Percentiles rank a stretch among this genome's conserved stretches.
These are phyloP conservation scores for Crypturellus tataupa DNA, from an alignment of 2,797 vertebrate genomes.

Conservation along the genomic window DNA sequence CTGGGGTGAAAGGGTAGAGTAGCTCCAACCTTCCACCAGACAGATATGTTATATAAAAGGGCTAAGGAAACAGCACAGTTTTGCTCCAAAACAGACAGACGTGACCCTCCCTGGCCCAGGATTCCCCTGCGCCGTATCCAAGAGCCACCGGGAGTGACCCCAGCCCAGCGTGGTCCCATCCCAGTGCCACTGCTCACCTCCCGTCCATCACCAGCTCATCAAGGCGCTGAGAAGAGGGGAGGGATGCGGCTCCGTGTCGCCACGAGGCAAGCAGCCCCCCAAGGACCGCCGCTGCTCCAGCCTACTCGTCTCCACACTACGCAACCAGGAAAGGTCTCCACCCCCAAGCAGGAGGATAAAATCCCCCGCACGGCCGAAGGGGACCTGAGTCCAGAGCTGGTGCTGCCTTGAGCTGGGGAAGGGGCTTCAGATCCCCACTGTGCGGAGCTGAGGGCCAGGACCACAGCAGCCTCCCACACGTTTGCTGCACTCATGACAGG, in stretches of 20 bases:
- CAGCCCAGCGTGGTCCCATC: fast-evolving
- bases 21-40: fast-evolving
- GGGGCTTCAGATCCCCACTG: neutral
- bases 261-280: neutral
- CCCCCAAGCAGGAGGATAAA: slow-evolving; percentile 51
- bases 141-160: neutral
- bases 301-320: neutral
- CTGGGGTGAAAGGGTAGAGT: fast-evolving
- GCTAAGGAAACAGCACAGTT: neutral
- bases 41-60: neutral
- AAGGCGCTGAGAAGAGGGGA: neutral
- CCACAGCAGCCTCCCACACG: neutral
- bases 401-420: fast-evolving
- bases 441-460: neutral
- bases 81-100: neutral
- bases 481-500: slow-evolving; percentile 28
- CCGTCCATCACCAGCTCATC: neutral
- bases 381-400: neutral
- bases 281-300: neutral
- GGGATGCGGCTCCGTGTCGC: neutral
- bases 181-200: fast-evolving
- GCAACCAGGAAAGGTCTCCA: neutral
- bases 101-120: neutral
- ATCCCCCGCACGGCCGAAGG: neutral
- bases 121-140: neutral